Conservation (phyloP, 2,113 vertebrate genomes). For the Neotoma lepida region DNA sequence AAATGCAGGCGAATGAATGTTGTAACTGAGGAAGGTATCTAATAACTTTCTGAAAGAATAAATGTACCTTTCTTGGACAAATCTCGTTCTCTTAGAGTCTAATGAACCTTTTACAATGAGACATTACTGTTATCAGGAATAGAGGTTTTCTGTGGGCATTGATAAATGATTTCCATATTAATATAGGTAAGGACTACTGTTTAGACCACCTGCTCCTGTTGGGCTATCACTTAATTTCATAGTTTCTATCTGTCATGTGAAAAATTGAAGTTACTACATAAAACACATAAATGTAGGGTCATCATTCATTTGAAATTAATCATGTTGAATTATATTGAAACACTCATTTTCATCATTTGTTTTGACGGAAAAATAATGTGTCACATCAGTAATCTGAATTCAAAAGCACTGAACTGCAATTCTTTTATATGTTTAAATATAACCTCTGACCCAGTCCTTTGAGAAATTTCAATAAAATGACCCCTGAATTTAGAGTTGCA, state of each 20-base stretch:
- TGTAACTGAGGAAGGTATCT: neutral
- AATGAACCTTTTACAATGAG: neutral
- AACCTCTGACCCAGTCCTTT: neutral
- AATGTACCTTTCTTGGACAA: conserved; percentile 1
- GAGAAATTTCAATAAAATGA: conserved; percentile 42
- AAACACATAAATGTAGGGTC: neutral
- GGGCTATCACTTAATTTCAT: neutral
- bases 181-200: neutral
- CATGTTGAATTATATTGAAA: conserved; percentile 6
- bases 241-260: neutral
- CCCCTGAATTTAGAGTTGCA: neutral
- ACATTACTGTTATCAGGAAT: neutral
- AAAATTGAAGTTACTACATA: conserved; percentile 27
- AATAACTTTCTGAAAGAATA: conserved; percentile 17
- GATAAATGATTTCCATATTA: neutral
- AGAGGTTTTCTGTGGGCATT: neutral
- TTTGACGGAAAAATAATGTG: conserved; percentile 56
- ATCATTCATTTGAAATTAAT: conserved; percentile 46
- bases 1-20: conserved; percentile 17
- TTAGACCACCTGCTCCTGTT: neutral
- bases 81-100: neutral
- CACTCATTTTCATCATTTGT: conserved; percentile 22
- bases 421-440: conserved; percentile 55
- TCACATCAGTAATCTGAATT: conserved; percentile 53
- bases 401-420: conserved; percentile 25